Evolutionary conservation across 2,797 vertebrate species (phyloP).

Genomic region (Fistularia tabacaria): DNA sequence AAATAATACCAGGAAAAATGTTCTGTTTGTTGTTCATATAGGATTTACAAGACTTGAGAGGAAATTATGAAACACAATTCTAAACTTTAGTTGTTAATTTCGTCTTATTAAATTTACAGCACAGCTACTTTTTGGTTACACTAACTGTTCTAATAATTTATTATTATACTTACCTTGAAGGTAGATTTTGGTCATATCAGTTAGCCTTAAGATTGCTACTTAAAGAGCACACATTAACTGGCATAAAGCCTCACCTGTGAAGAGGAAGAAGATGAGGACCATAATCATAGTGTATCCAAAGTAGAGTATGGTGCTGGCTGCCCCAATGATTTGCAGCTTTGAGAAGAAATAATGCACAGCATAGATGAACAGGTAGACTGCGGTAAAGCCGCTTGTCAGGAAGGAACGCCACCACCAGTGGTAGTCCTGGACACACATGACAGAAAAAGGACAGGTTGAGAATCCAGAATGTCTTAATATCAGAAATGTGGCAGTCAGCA

Average conservation of each 20-base stretch:
- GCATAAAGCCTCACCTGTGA: slow-evolving; percentile 77
- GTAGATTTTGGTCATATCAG: too few species aligned
- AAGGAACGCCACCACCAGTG: slow-evolving; percentile 91
- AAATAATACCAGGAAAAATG: too few species aligned
- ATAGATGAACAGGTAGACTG: slow-evolving; percentile 87
- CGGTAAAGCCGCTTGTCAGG: slow-evolving; percentile 88
- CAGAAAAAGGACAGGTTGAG: not conserved
- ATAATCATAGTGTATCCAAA: slow-evolving; percentile 91
- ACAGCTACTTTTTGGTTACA: too few species aligned
- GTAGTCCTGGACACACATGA: slow-evolving; percentile 77
- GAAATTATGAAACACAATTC: too few species aligned
- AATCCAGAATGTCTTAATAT: not conserved
- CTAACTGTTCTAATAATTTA: too few species aligned
- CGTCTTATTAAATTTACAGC: too few species aligned
- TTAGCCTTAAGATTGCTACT: too few species aligned
- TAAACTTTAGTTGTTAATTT: too few species aligned
- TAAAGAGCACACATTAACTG: too few species aligned
- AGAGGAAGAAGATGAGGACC: slow-evolving; percentile 94
- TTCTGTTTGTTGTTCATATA: too few species aligned
- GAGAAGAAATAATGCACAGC: slow-evolving; percentile 90
- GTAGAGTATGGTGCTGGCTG: slow-evolving; percentile 88
- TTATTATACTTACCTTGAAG: too few species aligned
- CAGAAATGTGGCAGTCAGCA: not conserved
- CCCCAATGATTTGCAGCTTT: slow-evolving; percentile 86
- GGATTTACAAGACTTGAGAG: too few species aligned